Conservation (phyloP, 2,113 vertebrate species). For the Semicossyphus pulcher region DNA sequence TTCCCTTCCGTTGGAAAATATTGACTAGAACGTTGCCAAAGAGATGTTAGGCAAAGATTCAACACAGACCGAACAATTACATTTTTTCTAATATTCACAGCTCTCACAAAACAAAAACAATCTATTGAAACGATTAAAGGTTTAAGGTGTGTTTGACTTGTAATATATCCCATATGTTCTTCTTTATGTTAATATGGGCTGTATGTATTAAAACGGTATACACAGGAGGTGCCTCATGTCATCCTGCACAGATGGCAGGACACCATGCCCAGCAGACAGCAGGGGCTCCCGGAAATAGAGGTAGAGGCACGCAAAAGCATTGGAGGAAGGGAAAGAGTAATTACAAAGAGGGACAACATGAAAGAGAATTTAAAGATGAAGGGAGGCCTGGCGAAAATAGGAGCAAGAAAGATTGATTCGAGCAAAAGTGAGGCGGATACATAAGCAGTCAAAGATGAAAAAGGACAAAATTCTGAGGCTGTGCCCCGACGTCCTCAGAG, state of each 20-base stretch:
- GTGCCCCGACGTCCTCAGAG: slow-evolving; percentile 34
- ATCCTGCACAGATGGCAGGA: slow-evolving; percentile 73
- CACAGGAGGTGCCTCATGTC: slow-evolving; percentile 31
- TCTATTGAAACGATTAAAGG: not conserved
- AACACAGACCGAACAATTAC: not conserved
- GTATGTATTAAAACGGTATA: slow-evolving; percentile 25
- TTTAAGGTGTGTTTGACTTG: not conserved
- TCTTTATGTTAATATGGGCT: slow-evolving; percentile 13
- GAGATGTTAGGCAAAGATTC: not conserved
- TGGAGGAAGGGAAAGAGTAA: slow-evolving; percentile 46
- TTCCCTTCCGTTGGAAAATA: slow-evolving; percentile 14
- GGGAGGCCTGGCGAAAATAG: slow-evolving; percentile 29
- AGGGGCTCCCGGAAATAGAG: slow-evolving; percentile 59
- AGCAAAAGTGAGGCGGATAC: slow-evolving; percentile 30
- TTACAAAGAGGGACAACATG: slow-evolving; percentile 57
- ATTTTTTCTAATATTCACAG: not conserved
- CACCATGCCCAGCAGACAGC: slow-evolving; percentile 61
- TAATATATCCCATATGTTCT: not conserved
- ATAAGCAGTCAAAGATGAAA: slow-evolving; percentile 50
- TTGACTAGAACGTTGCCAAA: slow-evolving; percentile 13
- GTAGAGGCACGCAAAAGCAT: slow-evolving; percentile 32
- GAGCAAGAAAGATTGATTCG: slow-evolving; percentile 30
- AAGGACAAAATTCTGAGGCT: slow-evolving; percentile 33
- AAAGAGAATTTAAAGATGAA: slow-evolving; percentile 53
- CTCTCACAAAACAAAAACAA: not conserved